phyloP scores from a whole-genome alignment of 2,113 vertebrate species.

The Dicerorhinus sumatrensis region DNA sequence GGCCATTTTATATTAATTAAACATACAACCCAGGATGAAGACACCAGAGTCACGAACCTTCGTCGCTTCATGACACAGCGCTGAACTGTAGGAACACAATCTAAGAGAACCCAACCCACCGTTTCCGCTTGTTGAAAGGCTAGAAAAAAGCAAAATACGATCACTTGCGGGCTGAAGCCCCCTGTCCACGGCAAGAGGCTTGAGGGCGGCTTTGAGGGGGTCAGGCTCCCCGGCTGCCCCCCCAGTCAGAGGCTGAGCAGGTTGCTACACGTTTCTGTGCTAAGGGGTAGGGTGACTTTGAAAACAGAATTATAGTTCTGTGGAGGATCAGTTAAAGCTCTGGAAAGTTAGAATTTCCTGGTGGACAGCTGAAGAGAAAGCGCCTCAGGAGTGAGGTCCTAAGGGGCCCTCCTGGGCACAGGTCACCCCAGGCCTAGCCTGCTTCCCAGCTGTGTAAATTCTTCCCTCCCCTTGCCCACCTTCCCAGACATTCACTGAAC shows the following conservation, averaged over 20 bases:
- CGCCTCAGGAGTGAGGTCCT: not conserved
- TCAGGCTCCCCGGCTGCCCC: rapidly evolving
- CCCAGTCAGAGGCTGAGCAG: not conserved
- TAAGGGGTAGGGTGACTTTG: rapidly evolving
- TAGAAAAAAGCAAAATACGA: rapidly evolving
- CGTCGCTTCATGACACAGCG: rapidly evolving
- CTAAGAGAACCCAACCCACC: not conserved
- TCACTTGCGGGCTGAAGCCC: too few species aligned
- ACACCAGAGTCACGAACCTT: rapidly evolving
- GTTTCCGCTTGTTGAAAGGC: not conserved
- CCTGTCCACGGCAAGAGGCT: rapidly evolving
- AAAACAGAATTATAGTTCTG: not conserved
- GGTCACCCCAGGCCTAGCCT: not conserved
- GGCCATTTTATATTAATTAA: not conserved
- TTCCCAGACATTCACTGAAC: not conserved
- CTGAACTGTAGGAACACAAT: not conserved
- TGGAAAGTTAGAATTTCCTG: not conserved
- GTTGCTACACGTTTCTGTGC: rapidly evolving
- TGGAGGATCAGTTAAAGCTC: not conserved
- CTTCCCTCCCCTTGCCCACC: not conserved
- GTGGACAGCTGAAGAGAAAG: not conserved
- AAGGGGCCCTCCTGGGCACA: too few species aligned
- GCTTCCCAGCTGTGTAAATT: rapidly evolving
- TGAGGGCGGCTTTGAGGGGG: rapidly evolving
- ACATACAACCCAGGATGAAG: not conserved